Conservation (phyloP, 2,888 invertebrate species). For the Parnassius smintheus region DNA sequence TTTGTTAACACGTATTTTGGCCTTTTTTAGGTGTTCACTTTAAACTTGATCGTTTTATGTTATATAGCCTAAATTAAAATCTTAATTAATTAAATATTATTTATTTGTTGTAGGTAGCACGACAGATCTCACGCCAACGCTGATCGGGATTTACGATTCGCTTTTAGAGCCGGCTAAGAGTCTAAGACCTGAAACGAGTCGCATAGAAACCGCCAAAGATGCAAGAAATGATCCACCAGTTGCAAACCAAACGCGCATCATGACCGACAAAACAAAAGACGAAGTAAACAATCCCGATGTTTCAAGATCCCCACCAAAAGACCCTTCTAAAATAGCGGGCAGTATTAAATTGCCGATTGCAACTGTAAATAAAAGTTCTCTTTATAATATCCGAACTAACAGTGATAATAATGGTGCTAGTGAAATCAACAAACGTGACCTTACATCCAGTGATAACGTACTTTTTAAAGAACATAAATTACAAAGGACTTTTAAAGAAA, state of each 20-base stretch:
- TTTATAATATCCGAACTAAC: slow-evolving; percentile 68
- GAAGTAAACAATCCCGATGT: slow-evolving; percentile 33
- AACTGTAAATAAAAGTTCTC: slow-evolving; percentile 66
- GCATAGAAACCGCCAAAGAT: slow-evolving; percentile 70
- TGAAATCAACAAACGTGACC: slow-evolving; percentile 50
- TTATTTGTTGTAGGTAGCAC: slow-evolving; percentile 87
- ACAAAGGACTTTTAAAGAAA: slow-evolving; percentile 63
- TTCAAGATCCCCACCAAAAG: slow-evolving; percentile 46
- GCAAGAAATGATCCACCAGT: slow-evolving; percentile 75
- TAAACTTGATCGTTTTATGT: no score
- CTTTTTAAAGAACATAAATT: slow-evolving; percentile 50
- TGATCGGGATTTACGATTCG: slow-evolving; percentile 93
- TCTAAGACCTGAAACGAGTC: slow-evolving; percentile 52
- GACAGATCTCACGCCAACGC: slow-evolving; percentile 91
- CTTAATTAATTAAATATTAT: background rate
- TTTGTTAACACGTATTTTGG: no score
- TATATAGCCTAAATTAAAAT: no score
- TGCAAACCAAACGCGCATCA: slow-evolving; percentile 36
- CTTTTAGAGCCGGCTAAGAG: slow-evolving; percentile 79
- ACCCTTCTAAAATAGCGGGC: slow-evolving; percentile 61
- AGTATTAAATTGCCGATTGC: slow-evolving; percentile 69
- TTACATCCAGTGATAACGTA: slow-evolving; percentile 55
- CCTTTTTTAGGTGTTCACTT: no score
- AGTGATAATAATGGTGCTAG: slow-evolving; percentile 64
- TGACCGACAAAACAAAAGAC: slow-evolving; percentile 47